Conservation (phyloP, 2,888 invertebrate genomes). For the Diarsia mendica region DNA sequence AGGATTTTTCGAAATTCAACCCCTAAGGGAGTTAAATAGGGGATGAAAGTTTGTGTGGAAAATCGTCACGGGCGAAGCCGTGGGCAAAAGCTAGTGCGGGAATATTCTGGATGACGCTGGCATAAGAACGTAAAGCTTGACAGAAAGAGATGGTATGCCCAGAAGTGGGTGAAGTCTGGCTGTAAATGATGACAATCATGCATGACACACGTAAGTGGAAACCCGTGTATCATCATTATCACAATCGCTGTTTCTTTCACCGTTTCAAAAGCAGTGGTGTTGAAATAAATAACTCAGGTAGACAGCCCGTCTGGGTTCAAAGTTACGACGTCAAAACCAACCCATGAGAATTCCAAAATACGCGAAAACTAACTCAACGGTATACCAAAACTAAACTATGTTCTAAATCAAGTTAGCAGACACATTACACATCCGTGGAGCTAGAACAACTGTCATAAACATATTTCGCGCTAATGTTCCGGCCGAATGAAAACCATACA, state of each 20-base stretch:
- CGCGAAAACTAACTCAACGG: slow-evolving; percentile 33
- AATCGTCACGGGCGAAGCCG: too few relatives aligned
- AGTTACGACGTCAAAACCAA: background rate
- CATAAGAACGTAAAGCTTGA: background rate
- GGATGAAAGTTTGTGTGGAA: too few relatives aligned
- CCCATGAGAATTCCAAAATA: slow-evolving; percentile 4
- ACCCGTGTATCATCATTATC: too few relatives aligned
- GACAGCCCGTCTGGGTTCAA: background rate
- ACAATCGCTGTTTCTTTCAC: background rate
- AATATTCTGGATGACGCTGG: background rate
- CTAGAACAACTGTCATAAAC: slow-evolving; percentile 60
- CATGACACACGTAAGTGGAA: background rate
- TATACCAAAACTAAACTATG: slow-evolving; percentile 39
- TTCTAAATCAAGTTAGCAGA: slow-evolving; percentile 51
- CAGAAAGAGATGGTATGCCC: background rate
- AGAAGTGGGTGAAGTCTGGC: background rate
- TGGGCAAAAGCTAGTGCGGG: background rate
- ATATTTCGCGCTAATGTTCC: slow-evolving; percentile 58
- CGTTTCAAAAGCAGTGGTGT: background rate
- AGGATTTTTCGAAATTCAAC: too few relatives aligned
- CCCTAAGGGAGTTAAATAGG: too few relatives aligned
- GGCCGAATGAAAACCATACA: slow-evolving; percentile 57
- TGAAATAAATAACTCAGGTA: background rate
- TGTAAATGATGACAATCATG: background rate
- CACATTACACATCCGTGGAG: slow-evolving; percentile 43